phyloP scores from a whole-genome alignment of 1,140 invertebrate genomes.

The Drosophila prosaltans region DNA sequence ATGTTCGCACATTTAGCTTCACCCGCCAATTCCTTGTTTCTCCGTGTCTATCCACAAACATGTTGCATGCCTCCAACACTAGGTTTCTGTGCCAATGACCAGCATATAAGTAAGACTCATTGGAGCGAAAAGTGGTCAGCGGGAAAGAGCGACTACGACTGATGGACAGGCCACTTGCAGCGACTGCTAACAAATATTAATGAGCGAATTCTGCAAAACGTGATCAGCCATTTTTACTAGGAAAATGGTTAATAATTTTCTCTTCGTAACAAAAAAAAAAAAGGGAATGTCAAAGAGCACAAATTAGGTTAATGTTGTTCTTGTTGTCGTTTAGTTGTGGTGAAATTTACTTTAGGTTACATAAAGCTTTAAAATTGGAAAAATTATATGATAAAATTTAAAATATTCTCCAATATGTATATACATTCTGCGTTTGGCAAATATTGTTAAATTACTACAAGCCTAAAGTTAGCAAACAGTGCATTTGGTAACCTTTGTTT shows the following conservation, averaged over 20 bases:
- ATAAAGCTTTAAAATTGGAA: no score
- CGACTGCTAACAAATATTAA: slow-evolving; percentile 72
- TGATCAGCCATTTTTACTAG: slow-evolving; percentile 49
- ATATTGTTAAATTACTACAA: no score
- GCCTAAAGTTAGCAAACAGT: no score
- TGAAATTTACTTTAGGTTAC: no score
- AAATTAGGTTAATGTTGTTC: neutral
- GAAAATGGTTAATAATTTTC: slow-evolving; percentile 69
- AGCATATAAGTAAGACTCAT: slow-evolving; percentile 17
- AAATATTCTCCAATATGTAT: no score
- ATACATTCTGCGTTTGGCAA: no score
- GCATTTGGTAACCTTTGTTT: no score
- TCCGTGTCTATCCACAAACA: neutral
- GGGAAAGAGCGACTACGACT: neutral
- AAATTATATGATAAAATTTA: no score
- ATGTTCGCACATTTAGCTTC: slow-evolving; percentile 61
- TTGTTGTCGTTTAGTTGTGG: neutral
- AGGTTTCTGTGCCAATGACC: slow-evolving; percentile 61
- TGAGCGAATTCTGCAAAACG: slow-evolving; percentile 57
- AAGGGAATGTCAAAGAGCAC: slow-evolving; percentile 4
- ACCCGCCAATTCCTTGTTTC: slow-evolving; percentile 2
- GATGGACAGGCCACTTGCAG: slow-evolving; percentile 11
- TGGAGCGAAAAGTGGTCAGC: neutral
- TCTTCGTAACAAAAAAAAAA: slow-evolving; percentile 47
- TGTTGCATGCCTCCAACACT: slow-evolving; percentile 54